Base-by-base conservation (phyloP, 1,140 invertebrate species). In the Drosophila persimilis region DNA sequence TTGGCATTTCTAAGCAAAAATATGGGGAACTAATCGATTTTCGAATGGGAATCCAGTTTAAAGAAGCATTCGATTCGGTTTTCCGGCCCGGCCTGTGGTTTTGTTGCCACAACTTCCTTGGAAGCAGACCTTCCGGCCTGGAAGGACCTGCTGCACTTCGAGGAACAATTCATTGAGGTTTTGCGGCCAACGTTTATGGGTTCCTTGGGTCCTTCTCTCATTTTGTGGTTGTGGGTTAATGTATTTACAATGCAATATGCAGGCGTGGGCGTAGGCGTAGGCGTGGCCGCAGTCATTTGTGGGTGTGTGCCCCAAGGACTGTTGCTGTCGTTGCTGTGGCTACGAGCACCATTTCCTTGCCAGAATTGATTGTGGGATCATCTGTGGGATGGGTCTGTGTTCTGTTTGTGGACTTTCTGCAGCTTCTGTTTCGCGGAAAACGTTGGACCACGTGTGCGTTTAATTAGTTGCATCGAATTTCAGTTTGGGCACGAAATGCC, bases 221-320 rank as follows among this genome's bases (percentile, higher is more conserved):
- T 71, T 66, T 71, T 53, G 66, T 7, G 67, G 55, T 71, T 53
- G 24, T 39, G 52, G 11, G 24, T 31, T 53, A 71, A 71, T 58
- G 55, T 51, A 60, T 47, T 71, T 70, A 59, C 65, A 71, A 60
- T 70, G 53, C 67, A 70, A 70, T 70, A 39, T 48, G 22, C 31
- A 59, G 54, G 46, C 65, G 35, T 50, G 26, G 43, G 9, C 46
- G 29, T 22, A 3, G 43, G 9, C 46, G 29, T 22, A 3, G 29
- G 7, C 62, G 31, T 63, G 26, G 26, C 22, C 20, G 11, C 9
- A 35, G 46, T 35, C 31, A 24, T 24, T 24, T 24, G 1, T 24
- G 22, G 22, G 22, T 24, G 22, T 24, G 17, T 17, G 24, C 24
- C 24, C 2, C 24, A 24, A 24, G 24, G 24, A 24, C 24, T 24